Conservation (phyloP, 2,888 invertebrate species). For the Schizotus pectinicornis region DNA sequence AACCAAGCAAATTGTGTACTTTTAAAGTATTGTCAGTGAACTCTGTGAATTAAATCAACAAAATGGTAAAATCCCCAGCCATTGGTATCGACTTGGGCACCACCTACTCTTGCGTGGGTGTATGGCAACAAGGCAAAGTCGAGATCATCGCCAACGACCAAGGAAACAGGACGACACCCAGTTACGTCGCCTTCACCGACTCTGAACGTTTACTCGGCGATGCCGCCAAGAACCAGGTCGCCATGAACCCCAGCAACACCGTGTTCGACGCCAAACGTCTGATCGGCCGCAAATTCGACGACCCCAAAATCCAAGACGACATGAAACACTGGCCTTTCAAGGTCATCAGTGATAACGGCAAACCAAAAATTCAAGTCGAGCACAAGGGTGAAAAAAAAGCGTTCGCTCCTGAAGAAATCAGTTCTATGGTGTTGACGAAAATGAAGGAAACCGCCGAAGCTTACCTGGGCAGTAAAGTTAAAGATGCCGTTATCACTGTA, state of each 20-base stretch:
- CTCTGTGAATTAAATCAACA: constrained; percentile 12
- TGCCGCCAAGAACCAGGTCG: constrained; percentile 5
- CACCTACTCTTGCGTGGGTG: constrained; percentile 85
- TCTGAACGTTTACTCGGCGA: too few relatives aligned
- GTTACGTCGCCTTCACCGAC: too few relatives aligned
- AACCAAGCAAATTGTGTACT: too few relatives aligned
- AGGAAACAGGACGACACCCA: constrained; percentile 45
- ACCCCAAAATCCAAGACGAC: constrained; percentile 76
- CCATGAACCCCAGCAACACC: constrained; percentile 65
- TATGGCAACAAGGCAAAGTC: constrained; percentile 82
- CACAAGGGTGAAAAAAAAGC: constrained; percentile 67
- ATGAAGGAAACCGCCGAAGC: constrained; percentile 76
- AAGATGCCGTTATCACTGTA: constrained; percentile 79
- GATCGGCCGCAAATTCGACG: constrained; percentile 80
- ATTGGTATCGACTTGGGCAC: constrained; percentile 87
- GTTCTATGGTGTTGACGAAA: constrained; percentile 70
- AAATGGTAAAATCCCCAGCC: constrained; percentile 60
- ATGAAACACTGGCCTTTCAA: constrained; percentile 87
- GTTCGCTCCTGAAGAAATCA: constrained; percentile 74
- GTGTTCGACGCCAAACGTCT: constrained; percentile 75
- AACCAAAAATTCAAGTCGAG: constrained; percentile 72
- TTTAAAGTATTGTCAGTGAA: too few relatives aligned
- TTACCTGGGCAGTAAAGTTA: constrained; percentile 69
- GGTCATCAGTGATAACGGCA: constrained; percentile 68
- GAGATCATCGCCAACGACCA: constrained; percentile 89